These are phyloP conservation scores for Perca fluviatilis DNA, from an alignment of 2,113 vertebrate species.

Conservation along the genomic window DNA sequence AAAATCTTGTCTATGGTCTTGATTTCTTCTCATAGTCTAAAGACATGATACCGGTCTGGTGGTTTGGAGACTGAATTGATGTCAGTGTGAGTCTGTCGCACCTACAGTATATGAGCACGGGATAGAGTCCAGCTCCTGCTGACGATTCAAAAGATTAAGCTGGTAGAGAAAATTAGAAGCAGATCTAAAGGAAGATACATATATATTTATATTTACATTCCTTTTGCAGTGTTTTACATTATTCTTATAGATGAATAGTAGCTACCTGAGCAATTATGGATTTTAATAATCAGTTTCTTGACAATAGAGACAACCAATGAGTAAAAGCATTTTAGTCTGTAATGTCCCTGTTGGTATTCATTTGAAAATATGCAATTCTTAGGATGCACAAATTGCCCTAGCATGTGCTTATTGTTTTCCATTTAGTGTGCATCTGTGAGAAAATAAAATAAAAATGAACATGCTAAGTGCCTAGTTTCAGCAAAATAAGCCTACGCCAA, in stretches of 20 bases:
- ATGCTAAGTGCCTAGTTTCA: too few species aligned
- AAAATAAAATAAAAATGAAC: too few species aligned
- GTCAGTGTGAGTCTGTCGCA: neutral
- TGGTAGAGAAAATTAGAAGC: neutral
- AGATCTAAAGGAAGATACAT: conserved; percentile 7
- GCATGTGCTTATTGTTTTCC: neutral
- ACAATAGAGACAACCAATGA: conserved; percentile 1
- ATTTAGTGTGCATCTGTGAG: neutral
- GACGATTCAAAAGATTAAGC: neutral
- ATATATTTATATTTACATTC: neutral
- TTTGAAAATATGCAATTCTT: neutral
- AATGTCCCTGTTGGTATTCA: neutral
- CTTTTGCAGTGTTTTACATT: neutral
- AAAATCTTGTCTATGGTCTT: neutral
- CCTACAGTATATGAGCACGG: neutral
- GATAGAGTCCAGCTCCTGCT: neutral
- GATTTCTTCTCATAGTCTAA: neutral
- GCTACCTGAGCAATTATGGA: neutral
- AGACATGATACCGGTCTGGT: neutral
- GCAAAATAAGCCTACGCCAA: too few species aligned
- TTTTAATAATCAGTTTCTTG: neutral
- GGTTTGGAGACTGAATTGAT: neutral
- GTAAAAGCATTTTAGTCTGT: neutral
- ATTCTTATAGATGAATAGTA: neutral
- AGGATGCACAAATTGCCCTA: neutral